These are phyloP conservation scores for Brachionus calyciflorus DNA, from an alignment of 1,140 invertebrate species.

Conservation along the genomic window DNA sequence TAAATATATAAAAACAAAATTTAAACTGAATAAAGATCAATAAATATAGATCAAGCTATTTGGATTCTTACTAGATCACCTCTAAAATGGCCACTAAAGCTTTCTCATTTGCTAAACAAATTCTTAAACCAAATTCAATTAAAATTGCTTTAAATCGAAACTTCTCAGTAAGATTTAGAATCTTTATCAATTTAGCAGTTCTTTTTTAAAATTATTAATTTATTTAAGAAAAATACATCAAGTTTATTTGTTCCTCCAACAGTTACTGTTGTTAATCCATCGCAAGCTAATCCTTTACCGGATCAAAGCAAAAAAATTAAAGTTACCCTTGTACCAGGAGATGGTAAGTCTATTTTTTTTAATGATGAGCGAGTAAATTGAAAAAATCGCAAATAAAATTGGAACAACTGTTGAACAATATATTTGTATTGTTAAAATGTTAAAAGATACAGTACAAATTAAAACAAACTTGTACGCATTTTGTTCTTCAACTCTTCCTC, in stretches of 20 bases:
- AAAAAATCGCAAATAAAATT: too few relatives aligned
- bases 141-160: not conserved
- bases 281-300: not conserved
- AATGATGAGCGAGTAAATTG: too few relatives aligned
- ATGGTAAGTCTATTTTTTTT: too few relatives aligned
- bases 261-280: conserved; percentile 2
- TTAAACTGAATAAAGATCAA: too few relatives aligned
- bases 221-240: not conserved
- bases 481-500: too few relatives aligned
- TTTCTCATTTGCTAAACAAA: not conserved
- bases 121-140: not conserved
- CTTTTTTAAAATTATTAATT: not conserved
- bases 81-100: conserved; percentile 14
- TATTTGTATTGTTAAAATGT: too few relatives aligned
- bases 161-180: not conserved
- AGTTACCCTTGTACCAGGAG: conserved; percentile 44
- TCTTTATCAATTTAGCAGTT: not conserved
- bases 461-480: too few relatives aligned
- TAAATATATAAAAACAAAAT: not conserved
- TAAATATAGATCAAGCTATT: too few relatives aligned
- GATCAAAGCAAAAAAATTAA: conserved; percentile 35
- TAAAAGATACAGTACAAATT: too few relatives aligned
- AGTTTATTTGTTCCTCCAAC: conserved; percentile 28
- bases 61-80: too few relatives aligned
- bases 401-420: too few relatives aligned